Evolutionary conservation across 2,888 invertebrate species (phyloP).

Genomic region (Allygus modestus): DNA sequence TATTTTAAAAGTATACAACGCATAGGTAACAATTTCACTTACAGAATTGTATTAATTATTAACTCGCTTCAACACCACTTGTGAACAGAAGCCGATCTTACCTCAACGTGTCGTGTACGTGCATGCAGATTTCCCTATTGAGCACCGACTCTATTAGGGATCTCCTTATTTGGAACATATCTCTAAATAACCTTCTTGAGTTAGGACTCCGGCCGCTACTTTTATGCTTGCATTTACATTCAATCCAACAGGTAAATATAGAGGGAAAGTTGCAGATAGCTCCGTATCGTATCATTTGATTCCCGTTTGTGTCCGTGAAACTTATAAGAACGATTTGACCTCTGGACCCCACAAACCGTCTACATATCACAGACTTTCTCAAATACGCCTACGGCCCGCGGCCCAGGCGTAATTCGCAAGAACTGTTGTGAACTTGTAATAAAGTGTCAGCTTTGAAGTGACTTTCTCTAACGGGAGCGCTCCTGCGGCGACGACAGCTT

Average conservation of each 20-base stretch:
- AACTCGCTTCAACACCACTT: too few species aligned
- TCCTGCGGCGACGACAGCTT: constrained; percentile 1
- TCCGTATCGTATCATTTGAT: constrained; percentile 1
- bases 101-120: background rate
- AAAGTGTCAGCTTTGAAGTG: constrained; percentile 10
- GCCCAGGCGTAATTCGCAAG: background rate
- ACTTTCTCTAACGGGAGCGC: constrained; percentile 9
- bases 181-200: constrained; percentile 39
- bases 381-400: background rate
- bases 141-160: constrained; percentile 11
- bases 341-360: background rate
- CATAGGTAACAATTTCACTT: too few species aligned
- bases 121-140: constrained; percentile 23
- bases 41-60: too few species aligned
- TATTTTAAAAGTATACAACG: too few species aligned
- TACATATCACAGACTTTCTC: constrained; percentile 29
- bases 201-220: background rate
- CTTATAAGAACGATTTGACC: constrained; percentile 33
- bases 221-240: constrained; percentile 39
- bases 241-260: background rate
- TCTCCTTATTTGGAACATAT: constrained; percentile 9
- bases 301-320: background rate
- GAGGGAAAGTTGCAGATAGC: constrained; percentile 26
- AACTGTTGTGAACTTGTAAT: background rate
- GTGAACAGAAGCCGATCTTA: background rate